Conservation (phyloP, 1,140 invertebrate species). For the Vollenhovia emeryi region DNA sequence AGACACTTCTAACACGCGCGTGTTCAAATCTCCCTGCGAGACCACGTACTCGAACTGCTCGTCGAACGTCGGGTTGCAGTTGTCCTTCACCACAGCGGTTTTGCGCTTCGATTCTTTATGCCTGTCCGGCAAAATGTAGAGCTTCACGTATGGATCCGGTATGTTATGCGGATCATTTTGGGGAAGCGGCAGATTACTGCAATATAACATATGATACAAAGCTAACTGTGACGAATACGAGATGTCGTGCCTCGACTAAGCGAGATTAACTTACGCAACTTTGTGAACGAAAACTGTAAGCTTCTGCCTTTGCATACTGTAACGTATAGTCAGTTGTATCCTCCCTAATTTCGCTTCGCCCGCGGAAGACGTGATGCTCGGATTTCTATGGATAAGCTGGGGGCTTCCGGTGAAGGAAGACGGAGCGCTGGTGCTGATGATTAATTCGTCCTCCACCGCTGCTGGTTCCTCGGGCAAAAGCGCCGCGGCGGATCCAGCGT, state of each 20-base stretch:
- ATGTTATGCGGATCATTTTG: constrained; percentile 93
- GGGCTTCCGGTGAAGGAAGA: constrained; percentile 72
- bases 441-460: constrained; percentile 77
- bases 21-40: constrained; percentile 90
- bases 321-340: constrained; percentile 94
- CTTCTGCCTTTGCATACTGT: constrained; percentile 92
- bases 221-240: not conserved
- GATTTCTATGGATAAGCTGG: constrained; percentile 79
- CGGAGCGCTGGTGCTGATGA: constrained; percentile 56
- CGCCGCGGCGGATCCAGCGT: constrained; percentile 69
- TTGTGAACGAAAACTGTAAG: constrained; percentile 94
- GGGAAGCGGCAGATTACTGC: constrained; percentile 91
- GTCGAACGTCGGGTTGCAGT: constrained; percentile 96
- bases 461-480: constrained; percentile 65
- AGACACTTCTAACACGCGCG: constrained; percentile 91
- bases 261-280: constrained; percentile 90
- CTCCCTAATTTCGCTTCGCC: constrained; percentile 91
- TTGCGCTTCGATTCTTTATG: constrained; percentile 96
- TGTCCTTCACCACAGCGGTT: constrained; percentile 94
- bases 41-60: constrained; percentile 95
- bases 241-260: not conserved
- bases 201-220: constrained; percentile 67
- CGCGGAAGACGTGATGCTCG: constrained; percentile 86
- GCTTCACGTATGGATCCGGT: constrained; percentile 97
- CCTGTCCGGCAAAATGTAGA: constrained; percentile 95